A percentile compares a stretch with the other conserved stretches of the same genome.
Evolutionary conservation across 1,140 invertebrate species (phyloP).

Genomic region (Drosophila prosaltans): DNA sequence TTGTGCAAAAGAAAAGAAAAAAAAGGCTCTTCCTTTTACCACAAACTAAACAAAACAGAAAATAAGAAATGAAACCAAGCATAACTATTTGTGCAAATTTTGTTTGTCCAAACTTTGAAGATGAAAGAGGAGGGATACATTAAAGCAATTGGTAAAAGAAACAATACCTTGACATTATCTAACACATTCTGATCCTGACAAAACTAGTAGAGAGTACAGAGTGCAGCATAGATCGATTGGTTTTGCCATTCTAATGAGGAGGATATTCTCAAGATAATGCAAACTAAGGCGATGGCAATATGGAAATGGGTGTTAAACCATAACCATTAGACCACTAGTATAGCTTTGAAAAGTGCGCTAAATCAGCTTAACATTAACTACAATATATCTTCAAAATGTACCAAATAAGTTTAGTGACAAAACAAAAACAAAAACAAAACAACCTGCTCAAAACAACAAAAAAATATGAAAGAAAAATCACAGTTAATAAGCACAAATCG

Average conservation of each 20-base stretch:
- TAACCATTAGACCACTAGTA: slow-evolving; percentile 48
- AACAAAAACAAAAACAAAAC: slow-evolving; percentile 27
- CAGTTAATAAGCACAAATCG: slow-evolving; percentile 58
- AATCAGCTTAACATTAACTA: slow-evolving; percentile 53
- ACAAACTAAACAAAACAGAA: background rate
- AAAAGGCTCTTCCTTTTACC: slow-evolving; percentile 5
- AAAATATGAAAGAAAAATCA: background rate
- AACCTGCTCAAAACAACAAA: slow-evolving; percentile 66
- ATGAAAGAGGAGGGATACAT: background rate
- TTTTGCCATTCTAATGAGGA: slow-evolving; percentile 52
- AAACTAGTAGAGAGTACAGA: background rate
- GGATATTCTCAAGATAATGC: slow-evolving; percentile 1
- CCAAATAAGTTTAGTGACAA: slow-evolving; percentile 50
- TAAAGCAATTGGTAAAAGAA: too few species aligned
- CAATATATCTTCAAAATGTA: slow-evolving; percentile 54
- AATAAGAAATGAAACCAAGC: background rate
- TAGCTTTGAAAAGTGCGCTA: slow-evolving; percentile 70
- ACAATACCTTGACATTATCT: too few species aligned
- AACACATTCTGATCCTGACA: too few species aligned
- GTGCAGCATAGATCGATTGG: slow-evolving; percentile 13
- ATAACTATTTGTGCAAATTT: background rate
- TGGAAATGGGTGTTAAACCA: slow-evolving; percentile 21
- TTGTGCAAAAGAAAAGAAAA: background rate
- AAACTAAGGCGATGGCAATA: background rate
- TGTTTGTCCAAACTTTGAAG: slow-evolving; percentile 4